A percentile compares a stretch with the other conserved stretches of the same genome.
Evolutionary conservation across 2,113 vertebrate species (phyloP).

Genomic region (Saccopteryx bilineata): DNA sequence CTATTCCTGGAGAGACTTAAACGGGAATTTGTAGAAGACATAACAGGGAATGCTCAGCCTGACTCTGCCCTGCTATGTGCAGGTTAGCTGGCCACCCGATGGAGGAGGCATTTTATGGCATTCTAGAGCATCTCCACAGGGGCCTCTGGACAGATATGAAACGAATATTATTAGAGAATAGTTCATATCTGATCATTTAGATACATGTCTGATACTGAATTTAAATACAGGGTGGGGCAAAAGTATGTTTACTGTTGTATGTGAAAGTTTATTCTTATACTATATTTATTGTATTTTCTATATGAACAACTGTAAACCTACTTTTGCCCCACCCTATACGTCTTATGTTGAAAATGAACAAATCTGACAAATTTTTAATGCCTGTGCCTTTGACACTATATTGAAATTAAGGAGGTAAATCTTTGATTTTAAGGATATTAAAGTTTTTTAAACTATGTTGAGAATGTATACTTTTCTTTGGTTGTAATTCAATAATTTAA

Average conservation of each 20-base stretch:
- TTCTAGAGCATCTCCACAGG: background rate
- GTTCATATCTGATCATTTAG: background rate
- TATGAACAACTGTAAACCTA: background rate
- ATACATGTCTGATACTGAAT: background rate
- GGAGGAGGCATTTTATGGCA: background rate
- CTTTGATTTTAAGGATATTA: conserved; percentile 45
- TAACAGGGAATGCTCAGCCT: background rate
- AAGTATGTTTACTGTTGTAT: background rate
- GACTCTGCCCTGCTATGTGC: background rate
- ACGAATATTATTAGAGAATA: background rate
- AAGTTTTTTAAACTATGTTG: conserved; percentile 30
- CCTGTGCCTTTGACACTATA: background rate
- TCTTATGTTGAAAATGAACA: conserved; percentile 32
- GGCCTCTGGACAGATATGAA: background rate
- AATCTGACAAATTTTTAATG: background rate
- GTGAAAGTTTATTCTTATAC: no score
- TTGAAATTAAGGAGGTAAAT: conserved; percentile 30
- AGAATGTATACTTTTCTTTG: conserved; percentile 28
- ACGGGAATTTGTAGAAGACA: background rate
- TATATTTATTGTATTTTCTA: background rate
- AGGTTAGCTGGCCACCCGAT: background rate
- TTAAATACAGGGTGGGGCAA: background rate
- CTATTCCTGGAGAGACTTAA: background rate
- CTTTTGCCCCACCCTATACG: background rate
- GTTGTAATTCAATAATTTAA: conserved; percentile 12